Evolutionary conservation across 2,113 vertebrate genomes (phyloP), one percentile per base, ranked within the genome.

Genomic region (Syrmaticus mikado): DNA sequence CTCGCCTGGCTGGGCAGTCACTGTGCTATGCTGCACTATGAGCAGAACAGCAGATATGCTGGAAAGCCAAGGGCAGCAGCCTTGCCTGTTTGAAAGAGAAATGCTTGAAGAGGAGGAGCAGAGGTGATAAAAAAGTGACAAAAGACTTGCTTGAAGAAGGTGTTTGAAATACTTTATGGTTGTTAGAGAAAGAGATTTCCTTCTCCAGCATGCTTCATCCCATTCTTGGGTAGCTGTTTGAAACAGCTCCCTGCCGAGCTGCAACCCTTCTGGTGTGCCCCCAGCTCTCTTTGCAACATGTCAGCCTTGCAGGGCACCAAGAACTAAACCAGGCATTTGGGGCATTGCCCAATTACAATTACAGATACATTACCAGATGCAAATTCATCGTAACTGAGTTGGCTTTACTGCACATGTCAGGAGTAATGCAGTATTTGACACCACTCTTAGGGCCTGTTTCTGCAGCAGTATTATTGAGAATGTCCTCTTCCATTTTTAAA

Each of bases 181-280:
- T 2, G 0, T 17, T 46, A 45, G 71, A 75, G 60, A 86, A 93
- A 86, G 57, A 74, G 78, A 27, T 60, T 43, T 91, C 22, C 41
- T 70, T 85, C 46, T 15, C 3, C 41, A 7, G 21, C 0, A 0
- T 19, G 19, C 65, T 82, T 78, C 1, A 1, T 28, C 45, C 64
- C 3, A 0, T 36, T 68, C 21, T 55, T n/a, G 55, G 50, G 13
- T 32, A 34, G 21, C 68, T 89, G 32, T 90, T 81, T 34, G n/a
- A 80, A 74, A 34, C 0, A 0, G 45, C 65, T 24, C 52, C 52
- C 46, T 76, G 65, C 46, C 50, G 41, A 67, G 34, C 61, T 84
- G 81, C 46, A 65, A 53, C 32, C 4, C 46, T 92, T 58, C 60
- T 55, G 52, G 30, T 0, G 0, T 13, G 40, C 62, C 62, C 60